phyloP scores from a whole-genome alignment of 2,888 invertebrate species.

The Caradrina kadenii region DNA sequence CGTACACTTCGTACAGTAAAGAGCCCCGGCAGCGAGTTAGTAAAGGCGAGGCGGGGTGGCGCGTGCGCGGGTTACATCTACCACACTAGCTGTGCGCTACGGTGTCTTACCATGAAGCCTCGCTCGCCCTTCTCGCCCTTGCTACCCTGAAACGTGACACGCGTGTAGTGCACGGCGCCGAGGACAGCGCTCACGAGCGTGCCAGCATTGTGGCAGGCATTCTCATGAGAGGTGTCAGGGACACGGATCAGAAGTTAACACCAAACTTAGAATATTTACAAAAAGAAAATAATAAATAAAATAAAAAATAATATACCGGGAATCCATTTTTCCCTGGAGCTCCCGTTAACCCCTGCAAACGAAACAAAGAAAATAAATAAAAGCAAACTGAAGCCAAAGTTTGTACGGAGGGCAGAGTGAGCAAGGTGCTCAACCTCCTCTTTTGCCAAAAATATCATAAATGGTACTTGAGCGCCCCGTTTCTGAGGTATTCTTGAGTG shows the following conservation, averaged over 20 bases:
- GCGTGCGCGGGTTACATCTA: slow-evolving; percentile 46
- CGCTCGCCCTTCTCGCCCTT: slow-evolving; percentile 94
- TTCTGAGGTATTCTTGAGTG: slow-evolving; percentile 5
- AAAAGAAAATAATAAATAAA: slow-evolving; percentile 63
- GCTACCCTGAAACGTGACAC: slow-evolving; percentile 91
- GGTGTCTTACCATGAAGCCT: slow-evolving; percentile 93
- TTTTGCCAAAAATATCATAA: slow-evolving; percentile 9
- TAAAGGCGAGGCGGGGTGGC: slow-evolving; percentile 47
- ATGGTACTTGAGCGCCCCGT: background rate
- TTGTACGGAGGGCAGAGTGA: background rate
- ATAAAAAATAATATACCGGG: slow-evolving; percentile 92
- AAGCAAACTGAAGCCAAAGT: slow-evolving; percentile 47
- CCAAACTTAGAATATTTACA: slow-evolving; percentile 49
- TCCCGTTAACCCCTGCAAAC: slow-evolving; percentile 94
- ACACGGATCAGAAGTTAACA: slow-evolving; percentile 5
- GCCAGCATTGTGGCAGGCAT: background rate
- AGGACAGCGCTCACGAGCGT: slow-evolving; percentile 8
- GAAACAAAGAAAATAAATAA: slow-evolving; percentile 71
- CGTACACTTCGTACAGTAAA: slow-evolving; percentile 1
- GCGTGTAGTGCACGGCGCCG: slow-evolving; percentile 58
- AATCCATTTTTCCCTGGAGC: slow-evolving; percentile 97
- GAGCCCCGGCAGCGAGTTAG: slow-evolving; percentile 39
- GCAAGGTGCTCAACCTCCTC: background rate
- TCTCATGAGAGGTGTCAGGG: slow-evolving; percentile 10
- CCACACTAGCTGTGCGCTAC: slow-evolving; percentile 48